Base-by-base conservation (phyloP, 1,140 invertebrate species). In the Zophobas morio region DNA sequence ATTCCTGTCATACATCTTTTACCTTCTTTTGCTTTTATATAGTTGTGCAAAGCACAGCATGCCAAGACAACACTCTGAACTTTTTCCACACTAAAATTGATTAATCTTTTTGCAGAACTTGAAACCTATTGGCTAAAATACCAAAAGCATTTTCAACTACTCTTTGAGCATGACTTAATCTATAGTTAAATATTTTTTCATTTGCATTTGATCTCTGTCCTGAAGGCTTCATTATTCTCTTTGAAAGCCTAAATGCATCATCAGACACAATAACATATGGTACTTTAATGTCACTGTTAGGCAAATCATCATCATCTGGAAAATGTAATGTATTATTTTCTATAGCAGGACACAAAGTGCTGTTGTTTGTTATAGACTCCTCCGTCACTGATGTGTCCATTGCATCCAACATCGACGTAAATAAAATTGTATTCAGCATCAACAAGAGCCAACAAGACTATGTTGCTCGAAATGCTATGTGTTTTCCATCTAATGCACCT, bases 391-490 rank as follows among this genome's bases (percentile, higher is more conserved):
- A 70, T 39, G 6, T 39, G 37, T 39, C 60, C 60, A 35, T 70
- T 70, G 8, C 60, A 70, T 2, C 37, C 60, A n/a, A 70, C 60
- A n/a, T 70, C 60, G 1, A 70, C 60, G 33, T 39, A 70, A 8
- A 70, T n/a, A 70, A 6, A 78, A 57, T 72, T 42, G 60, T 87
- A 88, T 63, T 86, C 75, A 32, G 82, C 80, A 79, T 88, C 85
- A 49, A 83, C 84, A 36, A 86, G 53, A 51, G 84, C 83, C 35
- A 86, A 51, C 1, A 87, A 54, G 35, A 85, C 79, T 46, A 86
- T 82, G 46, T 82, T 84, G 60, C 60, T 6, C 60, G 60, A 40
- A 70, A 70, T 6, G 60, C 60, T 8, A 70, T 70, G 60, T 70
- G 60, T 40, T 70, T 70, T 37, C 60, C 37, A 70, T 70, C 60